Percentiles rank a stretch among this genome's conserved stretches.
phyloP scores from a whole-genome alignment of 2,113 vertebrate species.

The Epinephelus lanceolatus region DNA sequence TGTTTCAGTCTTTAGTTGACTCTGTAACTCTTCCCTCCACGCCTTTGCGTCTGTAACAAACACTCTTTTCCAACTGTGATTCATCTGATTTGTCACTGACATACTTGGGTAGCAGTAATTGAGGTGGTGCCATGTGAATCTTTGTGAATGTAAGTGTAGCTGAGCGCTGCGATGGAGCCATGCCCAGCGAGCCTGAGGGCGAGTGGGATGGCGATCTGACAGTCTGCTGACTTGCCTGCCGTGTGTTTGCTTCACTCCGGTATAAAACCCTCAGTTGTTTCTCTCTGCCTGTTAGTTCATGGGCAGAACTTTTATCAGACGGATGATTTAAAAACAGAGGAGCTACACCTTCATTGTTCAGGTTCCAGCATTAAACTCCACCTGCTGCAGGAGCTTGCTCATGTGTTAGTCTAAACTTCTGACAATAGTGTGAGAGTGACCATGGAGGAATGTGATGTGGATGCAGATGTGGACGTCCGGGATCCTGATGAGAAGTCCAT shows the following conservation, averaged over 20 bases:
- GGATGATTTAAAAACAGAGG: background rate
- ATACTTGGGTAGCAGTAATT: background rate
- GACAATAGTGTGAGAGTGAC: slow-evolving; percentile 20
- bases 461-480: slow-evolving; percentile 91
- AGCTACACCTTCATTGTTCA: slow-evolving; percentile 18
- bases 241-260: slow-evolving; percentile 8
- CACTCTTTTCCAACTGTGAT: background rate
- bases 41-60: too few species aligned
- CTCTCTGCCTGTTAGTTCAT: slow-evolving; percentile 35
- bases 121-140: background rate
- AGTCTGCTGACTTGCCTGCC: slow-evolving; percentile 72
- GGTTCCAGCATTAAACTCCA: slow-evolving; percentile 12
- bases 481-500: slow-evolving; percentile 98
- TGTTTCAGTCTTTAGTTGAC: background rate
- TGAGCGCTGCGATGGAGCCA: background rate
- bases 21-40: background rate
- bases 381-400: slow-evolving; percentile 4
- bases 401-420: background rate
- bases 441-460: slow-evolving; percentile 66
- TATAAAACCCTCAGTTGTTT: slow-evolving; percentile 59
- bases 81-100: background rate
- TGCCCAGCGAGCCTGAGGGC: slow-evolving; percentile 51
- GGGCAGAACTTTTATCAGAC: background rate
- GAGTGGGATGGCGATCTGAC: slow-evolving; percentile 27
- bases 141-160: background rate